A percentile compares a stretch with the other conserved stretches of the same genome.
These are phyloP conservation scores for Tipula confusa DNA, from an alignment of 2,888 invertebrate species.

Conservation along the genomic window DNA sequence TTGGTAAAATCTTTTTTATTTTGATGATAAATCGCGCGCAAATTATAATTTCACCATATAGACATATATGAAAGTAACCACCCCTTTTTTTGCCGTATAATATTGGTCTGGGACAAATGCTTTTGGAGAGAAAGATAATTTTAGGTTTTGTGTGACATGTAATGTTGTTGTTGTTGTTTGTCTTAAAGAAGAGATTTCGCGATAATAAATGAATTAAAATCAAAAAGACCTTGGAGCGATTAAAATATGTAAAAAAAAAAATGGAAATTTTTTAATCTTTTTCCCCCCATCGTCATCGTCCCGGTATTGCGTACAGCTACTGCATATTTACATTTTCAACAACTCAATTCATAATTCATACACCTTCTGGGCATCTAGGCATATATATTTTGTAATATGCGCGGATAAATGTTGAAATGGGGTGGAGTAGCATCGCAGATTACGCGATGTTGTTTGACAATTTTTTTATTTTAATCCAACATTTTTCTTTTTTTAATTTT, in stretches of 20 bases:
- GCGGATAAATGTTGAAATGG: background rate
- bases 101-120: background rate
- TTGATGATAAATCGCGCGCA: background rate
- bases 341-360: slow-evolving; percentile 13
- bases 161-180: background rate
- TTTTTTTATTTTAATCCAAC: background rate
- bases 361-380: background rate
- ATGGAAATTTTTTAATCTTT: background rate
- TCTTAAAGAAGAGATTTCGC: background rate
- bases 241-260: background rate
- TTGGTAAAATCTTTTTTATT: background rate
- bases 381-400: background rate
- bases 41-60: background rate
- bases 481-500: background rate
- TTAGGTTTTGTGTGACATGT: background rate
- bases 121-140: slow-evolving; percentile 12
- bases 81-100: background rate
- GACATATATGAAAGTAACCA: background rate
- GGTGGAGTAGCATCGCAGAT: background rate
- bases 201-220: slow-evolving; percentile 12
- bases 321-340: slow-evolving; percentile 5
- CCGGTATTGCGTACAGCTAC: background rate
- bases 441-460: no score
- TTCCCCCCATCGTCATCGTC: background rate
- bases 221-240: background rate